Evolutionary conservation across 2,888 invertebrate species (phyloP).

Genomic region (Blastobasis lacticolella): DNA sequence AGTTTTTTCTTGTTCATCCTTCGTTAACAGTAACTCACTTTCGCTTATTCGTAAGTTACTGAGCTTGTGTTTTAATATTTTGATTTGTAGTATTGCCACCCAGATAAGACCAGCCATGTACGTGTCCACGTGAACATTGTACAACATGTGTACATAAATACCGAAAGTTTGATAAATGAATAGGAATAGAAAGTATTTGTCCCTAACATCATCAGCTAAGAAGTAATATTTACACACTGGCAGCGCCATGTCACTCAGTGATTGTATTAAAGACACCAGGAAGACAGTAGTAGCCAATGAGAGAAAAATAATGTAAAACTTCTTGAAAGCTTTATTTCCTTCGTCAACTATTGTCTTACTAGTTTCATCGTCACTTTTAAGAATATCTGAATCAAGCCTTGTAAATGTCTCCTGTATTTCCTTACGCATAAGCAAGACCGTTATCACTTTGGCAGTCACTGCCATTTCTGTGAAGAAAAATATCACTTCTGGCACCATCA

Average conservation of each 20-base stretch:
- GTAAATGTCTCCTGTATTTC: conserved; percentile 35
- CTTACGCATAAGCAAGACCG: conserved; percentile 35
- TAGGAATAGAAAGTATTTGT: conserved; percentile 33
- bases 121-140: conserved; percentile 43
- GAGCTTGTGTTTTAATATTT: conserved; percentile 36
- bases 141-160: conserved; percentile 51
- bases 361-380: conserved; percentile 30
- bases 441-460: conserved; percentile 41
- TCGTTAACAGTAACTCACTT: conserved; percentile 12
- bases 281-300: conserved; percentile 30
- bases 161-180: conserved; percentile 46
- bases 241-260: conserved; percentile 24
- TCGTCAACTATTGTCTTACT: conserved; percentile 25
- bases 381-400: conserved; percentile 38
- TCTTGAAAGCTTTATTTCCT: no score
- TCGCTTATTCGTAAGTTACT: conserved; percentile 24
- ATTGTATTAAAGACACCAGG: conserved; percentile 26
- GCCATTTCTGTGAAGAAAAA: conserved; percentile 45
- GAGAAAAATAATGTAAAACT: background rate
- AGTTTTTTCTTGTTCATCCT: conserved; percentile 13
- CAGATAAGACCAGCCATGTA: conserved; percentile 43
- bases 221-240: conserved; percentile 57
- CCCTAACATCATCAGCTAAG: conserved; percentile 32
- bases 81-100: conserved; percentile 39
- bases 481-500: conserved; percentile 44